Conservation (phyloP, 2,113 vertebrate species). For the human region GRCh38 chr7:88188501-88189000, state of each 20-base stretch:
- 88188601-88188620: background rate
- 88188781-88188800: background rate
- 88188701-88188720: background rate
- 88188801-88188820: background rate
- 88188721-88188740: background rate
- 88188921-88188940: too few relatives aligned
- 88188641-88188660: background rate
- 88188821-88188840: background rate
- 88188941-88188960: too few relatives aligned
- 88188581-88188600: background rate
- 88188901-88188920: too few relatives aligned
- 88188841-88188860: background rate
- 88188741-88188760: background rate
- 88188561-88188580: background rate
- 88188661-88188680: background rate
- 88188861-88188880: background rate
- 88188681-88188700: background rate
- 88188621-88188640: background rate
- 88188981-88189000: background rate
- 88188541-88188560: background rate
- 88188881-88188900: too few relatives aligned
- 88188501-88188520: background rate
- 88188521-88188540: background rate
- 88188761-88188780: constrained; percentile 19
- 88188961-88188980: background rate